These are phyloP conservation scores for Leptura quadrifasciata DNA, from an alignment of 2,888 invertebrate species.

Conservation along the genomic window DNA sequence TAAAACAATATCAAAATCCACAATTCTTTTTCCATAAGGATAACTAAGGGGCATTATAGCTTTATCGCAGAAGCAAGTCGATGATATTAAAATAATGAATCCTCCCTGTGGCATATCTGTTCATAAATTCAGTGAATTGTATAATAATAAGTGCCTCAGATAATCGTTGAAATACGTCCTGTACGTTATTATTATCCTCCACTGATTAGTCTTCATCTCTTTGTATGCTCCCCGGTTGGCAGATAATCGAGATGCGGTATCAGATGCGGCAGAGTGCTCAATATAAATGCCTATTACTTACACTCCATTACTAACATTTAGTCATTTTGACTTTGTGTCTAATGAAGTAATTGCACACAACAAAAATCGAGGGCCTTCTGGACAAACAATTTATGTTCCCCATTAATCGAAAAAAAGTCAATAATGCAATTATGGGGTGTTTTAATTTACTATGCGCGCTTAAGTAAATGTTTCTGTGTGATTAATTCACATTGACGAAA, in stretches of 20 bases:
- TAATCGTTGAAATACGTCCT: slow-evolving; percentile 28
- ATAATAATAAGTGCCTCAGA: slow-evolving; percentile 23
- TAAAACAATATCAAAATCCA: too few species aligned
- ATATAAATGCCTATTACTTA: slow-evolving; percentile 40
- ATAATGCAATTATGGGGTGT: slow-evolving; percentile 2
- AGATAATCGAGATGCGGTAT: slow-evolving; percentile 39
- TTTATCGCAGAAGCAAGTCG: not conserved
- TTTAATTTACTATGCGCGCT: not conserved
- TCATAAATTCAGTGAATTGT: slow-evolving; percentile 24
- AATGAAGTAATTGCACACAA: slow-evolving; percentile 11
- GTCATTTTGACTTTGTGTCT: slow-evolving; percentile 32
- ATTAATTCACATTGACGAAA: not conserved
- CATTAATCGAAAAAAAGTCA: slow-evolving; percentile 2
- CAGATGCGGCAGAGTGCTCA: slow-evolving; percentile 38
- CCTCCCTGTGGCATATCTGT: not conserved
- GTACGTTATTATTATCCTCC: slow-evolving; percentile 27
- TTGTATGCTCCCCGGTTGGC: slow-evolving; percentile 22
- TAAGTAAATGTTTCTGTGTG: slow-evolving; percentile 1
- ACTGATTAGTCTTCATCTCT: slow-evolving; percentile 38
- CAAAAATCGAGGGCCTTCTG: slow-evolving; percentile 2
- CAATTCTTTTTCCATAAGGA: too few species aligned
- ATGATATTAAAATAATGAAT: not conserved
- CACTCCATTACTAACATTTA: slow-evolving; percentile 36
- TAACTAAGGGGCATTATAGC: too few species aligned
- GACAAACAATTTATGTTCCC: slow-evolving; percentile 5